phyloP scores from a whole-genome alignment of 2,797 vertebrate genomes.

The Argyrosomus regius region DNA sequence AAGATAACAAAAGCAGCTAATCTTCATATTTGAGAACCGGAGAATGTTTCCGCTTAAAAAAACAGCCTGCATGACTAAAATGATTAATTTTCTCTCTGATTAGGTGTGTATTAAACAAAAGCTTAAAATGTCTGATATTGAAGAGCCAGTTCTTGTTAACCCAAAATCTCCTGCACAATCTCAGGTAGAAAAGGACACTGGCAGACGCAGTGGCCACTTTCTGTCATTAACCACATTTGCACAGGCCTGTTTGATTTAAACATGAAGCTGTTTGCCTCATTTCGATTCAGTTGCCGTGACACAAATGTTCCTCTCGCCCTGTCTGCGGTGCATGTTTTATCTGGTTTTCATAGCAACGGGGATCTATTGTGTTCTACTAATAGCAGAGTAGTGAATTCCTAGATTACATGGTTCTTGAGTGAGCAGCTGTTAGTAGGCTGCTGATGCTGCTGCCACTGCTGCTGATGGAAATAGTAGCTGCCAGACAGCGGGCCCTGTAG shows the following conservation, averaged over 20 bases:
- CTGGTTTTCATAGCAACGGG: slow-evolving; percentile 66
- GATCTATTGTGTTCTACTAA: slow-evolving; percentile 72
- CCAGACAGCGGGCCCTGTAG: slow-evolving; percentile 32
- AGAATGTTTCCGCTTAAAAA: not conserved
- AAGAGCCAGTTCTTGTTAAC: not conserved
- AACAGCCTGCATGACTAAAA: not conserved
- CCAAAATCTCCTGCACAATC: not conserved
- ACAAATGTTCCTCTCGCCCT: not conserved
- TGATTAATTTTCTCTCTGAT: not conserved
- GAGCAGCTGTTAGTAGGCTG: slow-evolving; percentile 65
- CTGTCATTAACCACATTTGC: not conserved
- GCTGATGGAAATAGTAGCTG: slow-evolving; percentile 66
- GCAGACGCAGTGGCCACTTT: not conserved
- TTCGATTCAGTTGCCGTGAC: slow-evolving; percentile 3
- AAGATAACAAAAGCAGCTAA: not conserved
- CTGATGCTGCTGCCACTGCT: slow-evolving; percentile 18
- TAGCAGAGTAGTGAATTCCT: slow-evolving; percentile 72
- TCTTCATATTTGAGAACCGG: not conserved
- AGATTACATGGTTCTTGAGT: slow-evolving; percentile 68
- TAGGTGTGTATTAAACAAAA: not conserved
- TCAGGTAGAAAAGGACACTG: not conserved
- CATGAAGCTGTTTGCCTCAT: slow-evolving; percentile 1
- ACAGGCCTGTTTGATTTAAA: slow-evolving; percentile 24
- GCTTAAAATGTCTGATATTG: not conserved
- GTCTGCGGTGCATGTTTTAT: slow-evolving; percentile 48